Evolutionary conservation across 2,888 invertebrate species (phyloP).

Genomic region (Mythimna ferrago): DNA sequence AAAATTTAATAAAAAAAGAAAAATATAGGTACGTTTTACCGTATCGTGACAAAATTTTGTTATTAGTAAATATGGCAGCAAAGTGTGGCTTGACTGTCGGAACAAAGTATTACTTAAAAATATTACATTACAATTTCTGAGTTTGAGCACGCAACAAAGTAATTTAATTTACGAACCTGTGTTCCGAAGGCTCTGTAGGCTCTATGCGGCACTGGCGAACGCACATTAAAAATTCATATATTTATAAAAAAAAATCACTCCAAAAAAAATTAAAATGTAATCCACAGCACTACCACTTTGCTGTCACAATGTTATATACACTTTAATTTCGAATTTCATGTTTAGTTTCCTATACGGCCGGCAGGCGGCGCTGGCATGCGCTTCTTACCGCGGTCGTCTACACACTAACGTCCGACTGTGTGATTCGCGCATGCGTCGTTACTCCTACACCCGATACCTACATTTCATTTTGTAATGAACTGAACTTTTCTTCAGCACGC

Average conservation of each 20-base stretch:
- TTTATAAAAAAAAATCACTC: slow-evolving; percentile 70
- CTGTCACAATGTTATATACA: slow-evolving; percentile 66
- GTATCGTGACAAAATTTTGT: slow-evolving; percentile 52
- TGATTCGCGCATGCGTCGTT: slow-evolving; percentile 80
- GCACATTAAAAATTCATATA: slow-evolving; percentile 75
- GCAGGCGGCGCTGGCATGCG: slow-evolving; percentile 77
- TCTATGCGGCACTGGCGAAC: slow-evolving; percentile 70
- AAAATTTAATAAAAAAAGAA: slow-evolving; percentile 43
- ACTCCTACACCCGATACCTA: slow-evolving; percentile 69
- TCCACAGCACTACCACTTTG: slow-evolving; percentile 58
- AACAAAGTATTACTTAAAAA: slow-evolving; percentile 66
- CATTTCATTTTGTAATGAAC: slow-evolving; percentile 86
- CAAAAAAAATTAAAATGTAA: slow-evolving; percentile 50
- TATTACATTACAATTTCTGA: slow-evolving; percentile 71
- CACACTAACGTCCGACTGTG: slow-evolving; percentile 76
- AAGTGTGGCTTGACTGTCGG: slow-evolving; percentile 45
- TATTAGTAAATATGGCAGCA: slow-evolving; percentile 46
- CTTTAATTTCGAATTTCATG: slow-evolving; percentile 82
- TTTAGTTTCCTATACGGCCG: slow-evolving; percentile 71
- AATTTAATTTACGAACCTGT: slow-evolving; percentile 85
- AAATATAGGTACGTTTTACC: slow-evolving; percentile 19
- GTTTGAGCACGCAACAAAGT: slow-evolving; percentile 80
- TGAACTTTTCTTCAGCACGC: slow-evolving; percentile 63
- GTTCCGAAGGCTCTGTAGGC: slow-evolving; percentile 63
- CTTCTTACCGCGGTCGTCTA: slow-evolving; percentile 70